Conservation (phyloP, 2,888 invertebrate species). For the Caenorhabditis japonica region DNA sequence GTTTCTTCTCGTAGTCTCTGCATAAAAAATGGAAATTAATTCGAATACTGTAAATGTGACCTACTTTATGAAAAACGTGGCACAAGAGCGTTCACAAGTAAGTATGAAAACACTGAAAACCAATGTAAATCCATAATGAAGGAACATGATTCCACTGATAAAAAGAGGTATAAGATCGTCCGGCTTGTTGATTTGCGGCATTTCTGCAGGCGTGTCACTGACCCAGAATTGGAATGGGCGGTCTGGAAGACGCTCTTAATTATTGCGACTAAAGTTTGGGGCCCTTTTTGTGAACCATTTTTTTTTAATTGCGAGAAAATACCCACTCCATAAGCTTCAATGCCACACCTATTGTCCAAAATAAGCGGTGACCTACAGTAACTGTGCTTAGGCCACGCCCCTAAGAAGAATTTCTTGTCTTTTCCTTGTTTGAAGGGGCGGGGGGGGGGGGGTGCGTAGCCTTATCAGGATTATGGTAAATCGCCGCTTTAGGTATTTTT, state of each 20-base stretch:
- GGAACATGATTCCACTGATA: slow-evolving; percentile 29
- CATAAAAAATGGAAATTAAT: background rate
- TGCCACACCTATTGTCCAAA: too few relatives aligned
- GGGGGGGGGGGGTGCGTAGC: too few relatives aligned
- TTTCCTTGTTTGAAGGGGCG: too few relatives aligned
- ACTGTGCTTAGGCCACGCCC: too few relatives aligned
- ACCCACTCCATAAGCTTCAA: too few relatives aligned
- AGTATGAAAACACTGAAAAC: slow-evolving; percentile 46
- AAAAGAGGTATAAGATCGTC: slow-evolving; percentile 15
- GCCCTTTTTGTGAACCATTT: too few relatives aligned
- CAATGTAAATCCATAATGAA: slow-evolving; percentile 42
- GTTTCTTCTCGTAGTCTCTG: slow-evolving; percentile 49
- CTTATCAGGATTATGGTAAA: too few relatives aligned
- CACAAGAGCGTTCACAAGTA: slow-evolving; percentile 42
- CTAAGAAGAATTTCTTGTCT: too few relatives aligned
- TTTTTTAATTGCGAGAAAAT: too few relatives aligned
- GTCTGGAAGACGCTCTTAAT: slow-evolving; percentile 16
- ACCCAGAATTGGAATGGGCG: slow-evolving; percentile 22
- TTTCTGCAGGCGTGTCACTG: slow-evolving; percentile 6
- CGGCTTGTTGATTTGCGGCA: slow-evolving; percentile 22
- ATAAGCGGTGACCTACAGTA: too few relatives aligned
- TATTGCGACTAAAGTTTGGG: too few relatives aligned
- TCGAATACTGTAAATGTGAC: background rate
- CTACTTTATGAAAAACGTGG: slow-evolving; percentile 48
- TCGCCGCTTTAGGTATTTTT: too few relatives aligned